Conservation (phyloP, 2,888 invertebrate species). For the Trisateles emortualis region DNA sequence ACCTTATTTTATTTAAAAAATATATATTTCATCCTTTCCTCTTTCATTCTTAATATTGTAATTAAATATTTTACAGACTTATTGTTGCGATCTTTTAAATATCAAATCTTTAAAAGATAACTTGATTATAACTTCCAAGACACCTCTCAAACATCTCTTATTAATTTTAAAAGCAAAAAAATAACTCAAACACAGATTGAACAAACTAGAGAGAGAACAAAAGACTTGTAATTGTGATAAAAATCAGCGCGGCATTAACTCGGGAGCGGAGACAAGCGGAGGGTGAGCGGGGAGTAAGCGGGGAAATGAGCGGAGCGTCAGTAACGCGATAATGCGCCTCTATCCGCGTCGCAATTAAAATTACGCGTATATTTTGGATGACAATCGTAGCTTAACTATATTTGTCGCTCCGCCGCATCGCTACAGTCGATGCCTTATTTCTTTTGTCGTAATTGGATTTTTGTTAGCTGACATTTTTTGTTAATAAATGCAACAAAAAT, state of each 20-base stretch:
- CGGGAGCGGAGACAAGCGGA: conserved; percentile 8
- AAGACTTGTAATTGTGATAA: conserved; percentile 48
- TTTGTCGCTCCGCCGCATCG: conserved; percentile 59
- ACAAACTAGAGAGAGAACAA: conserved; percentile 34
- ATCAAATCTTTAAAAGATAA: not conserved
- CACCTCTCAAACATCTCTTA: not conserved
- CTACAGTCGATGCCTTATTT: conserved; percentile 36
- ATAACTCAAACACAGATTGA: conserved; percentile 15
- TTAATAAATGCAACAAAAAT: no score
- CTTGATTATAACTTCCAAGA: not conserved
- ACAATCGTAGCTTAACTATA: conserved; percentile 61
- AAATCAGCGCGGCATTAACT: conserved; percentile 50
- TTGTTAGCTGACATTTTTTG: not conserved
- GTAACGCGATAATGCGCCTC: conserved; percentile 67
- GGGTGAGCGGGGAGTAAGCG: not conserved
- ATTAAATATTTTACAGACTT: no score
- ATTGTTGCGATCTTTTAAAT: no score
- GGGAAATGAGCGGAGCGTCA: conserved; percentile 43
- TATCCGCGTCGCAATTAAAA: conserved; percentile 70
- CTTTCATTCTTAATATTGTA: no score
- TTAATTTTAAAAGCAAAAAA: conserved; percentile 1
- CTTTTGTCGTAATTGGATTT: conserved; percentile 17
- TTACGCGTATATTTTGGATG: conserved; percentile 76
- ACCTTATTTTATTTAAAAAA: no score
- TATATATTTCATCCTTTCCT: no score